phyloP scores from a whole-genome alignment of 2,888 invertebrate species.

The Platynereis dumerilii region DNA sequence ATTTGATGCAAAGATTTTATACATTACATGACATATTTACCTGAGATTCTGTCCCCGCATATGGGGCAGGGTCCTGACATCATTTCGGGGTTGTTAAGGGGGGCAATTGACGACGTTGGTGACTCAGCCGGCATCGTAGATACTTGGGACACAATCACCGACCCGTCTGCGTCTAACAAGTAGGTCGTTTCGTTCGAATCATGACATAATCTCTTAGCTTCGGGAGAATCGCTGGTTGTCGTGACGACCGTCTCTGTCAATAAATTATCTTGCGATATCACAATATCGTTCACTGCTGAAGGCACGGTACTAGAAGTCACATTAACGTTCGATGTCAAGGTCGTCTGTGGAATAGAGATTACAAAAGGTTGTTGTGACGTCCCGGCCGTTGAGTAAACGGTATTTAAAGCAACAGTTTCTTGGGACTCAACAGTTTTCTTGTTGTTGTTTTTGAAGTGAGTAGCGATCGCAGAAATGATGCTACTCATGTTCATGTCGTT shows the following conservation, averaged over 20 bases:
- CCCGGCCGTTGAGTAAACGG: neutral
- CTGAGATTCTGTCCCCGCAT: conserved; percentile 58
- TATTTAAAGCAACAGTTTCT: neutral
- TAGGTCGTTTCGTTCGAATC: conserved; percentile 9
- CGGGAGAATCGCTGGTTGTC: neutral
- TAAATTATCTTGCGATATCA: conserved; percentile 27
- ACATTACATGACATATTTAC: no score
- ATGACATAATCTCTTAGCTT: neutral
- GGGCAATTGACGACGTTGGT: neutral
- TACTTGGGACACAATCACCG: neutral
- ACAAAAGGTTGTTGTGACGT: conserved; percentile 4
- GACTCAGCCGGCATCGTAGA: neutral
- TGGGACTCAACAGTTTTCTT: conserved; percentile 1
- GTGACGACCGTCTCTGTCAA: conserved; percentile 16
- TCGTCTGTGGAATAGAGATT: conserved; percentile 2
- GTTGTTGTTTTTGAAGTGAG: conserved; percentile 24
- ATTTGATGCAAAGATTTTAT: no score
- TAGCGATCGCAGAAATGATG: conserved; percentile 25
- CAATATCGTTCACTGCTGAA: conserved; percentile 30
- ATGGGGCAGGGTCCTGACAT: conserved; percentile 38
- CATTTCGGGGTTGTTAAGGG: neutral
- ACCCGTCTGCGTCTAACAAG: conserved; percentile 9
- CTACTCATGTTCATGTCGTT: conserved; percentile 25
- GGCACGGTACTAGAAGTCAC: conserved; percentile 26
- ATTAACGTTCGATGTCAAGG: conserved; percentile 1